phyloP scores from a whole-genome alignment of 1,140 invertebrate species.

The Panonychus citri region DNA sequence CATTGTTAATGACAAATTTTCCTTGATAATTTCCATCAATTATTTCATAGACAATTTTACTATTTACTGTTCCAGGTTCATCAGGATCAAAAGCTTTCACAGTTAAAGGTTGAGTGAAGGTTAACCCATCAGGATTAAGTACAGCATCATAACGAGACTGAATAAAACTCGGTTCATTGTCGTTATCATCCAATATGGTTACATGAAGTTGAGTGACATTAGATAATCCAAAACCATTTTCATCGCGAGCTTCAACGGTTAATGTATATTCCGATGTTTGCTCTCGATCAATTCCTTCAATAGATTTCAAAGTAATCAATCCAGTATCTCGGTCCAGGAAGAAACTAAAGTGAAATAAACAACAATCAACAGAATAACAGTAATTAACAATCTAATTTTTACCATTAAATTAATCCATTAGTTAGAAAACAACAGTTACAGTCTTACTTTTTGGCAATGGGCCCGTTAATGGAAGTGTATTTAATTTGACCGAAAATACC shows the following conservation, averaged over 20 bases:
- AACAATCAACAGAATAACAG: not conserved
- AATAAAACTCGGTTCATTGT: slow-evolving; percentile 58
- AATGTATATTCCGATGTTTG: slow-evolving; percentile 37
- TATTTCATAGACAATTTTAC: slow-evolving; percentile 57
- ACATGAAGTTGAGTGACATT: slow-evolving; percentile 11
- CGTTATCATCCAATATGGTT: slow-evolving; percentile 21
- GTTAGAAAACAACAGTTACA: no score
- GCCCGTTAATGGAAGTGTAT: slow-evolving; percentile 48
- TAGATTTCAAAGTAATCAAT: slow-evolving; percentile 45
- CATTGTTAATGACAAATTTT: slow-evolving; percentile 33
- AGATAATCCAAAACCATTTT: slow-evolving; percentile 42
- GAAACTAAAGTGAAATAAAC: slow-evolving; percentile 36
- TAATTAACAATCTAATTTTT: not conserved
- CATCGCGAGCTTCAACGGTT: slow-evolving; percentile 58
- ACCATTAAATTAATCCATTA: not conserved
- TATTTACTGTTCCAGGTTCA: slow-evolving; percentile 50
- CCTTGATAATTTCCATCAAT: slow-evolving; percentile 50
- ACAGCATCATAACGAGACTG: slow-evolving; percentile 54
- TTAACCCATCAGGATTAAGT: slow-evolving; percentile 38
- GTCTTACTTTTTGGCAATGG: slow-evolving; percentile 32
- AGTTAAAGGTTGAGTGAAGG: slow-evolving; percentile 17
- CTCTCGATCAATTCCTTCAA: slow-evolving; percentile 54
- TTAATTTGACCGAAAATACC: slow-evolving; percentile 41
- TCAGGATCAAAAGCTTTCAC: slow-evolving; percentile 48
- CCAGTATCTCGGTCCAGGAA: slow-evolving; percentile 53